Base-by-base conservation (phyloP, 1,140 invertebrate genomes). In the Phymastichus coffea region DNA sequence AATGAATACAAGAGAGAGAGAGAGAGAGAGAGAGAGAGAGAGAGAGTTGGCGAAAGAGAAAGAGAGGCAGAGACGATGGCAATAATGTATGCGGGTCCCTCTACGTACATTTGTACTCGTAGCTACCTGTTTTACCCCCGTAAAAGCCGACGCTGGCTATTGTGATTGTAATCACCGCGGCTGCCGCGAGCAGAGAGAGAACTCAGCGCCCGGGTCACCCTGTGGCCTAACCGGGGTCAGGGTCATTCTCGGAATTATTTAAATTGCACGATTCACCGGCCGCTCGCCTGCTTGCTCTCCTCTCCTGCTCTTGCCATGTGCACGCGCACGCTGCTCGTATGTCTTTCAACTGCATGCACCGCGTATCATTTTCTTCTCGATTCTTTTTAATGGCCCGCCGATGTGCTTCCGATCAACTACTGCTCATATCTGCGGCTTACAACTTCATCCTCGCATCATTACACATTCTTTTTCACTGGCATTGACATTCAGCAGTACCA, bases 91-190 rank as follows among this genome's bases (percentile, higher is more conserved):
- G 57, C 52, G 38, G 52, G 17, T n/a, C 57, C 23, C 35, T 60
- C 47, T 51, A 40, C 41, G 33, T 52, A 61, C 61, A 62, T 61
- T 54, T 64, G 40, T 53, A 66, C 48, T 48, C 63, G 33, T 53
- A 53, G 69, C 70, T 72, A 72, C 69, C 70, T 72, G 70, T 72
- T 68, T 72, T 71, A 71, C 69, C 70, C 68, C 66, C 52, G 64
- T 43, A 70, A 66, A 72, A 69, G 63, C 63, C 63, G 55, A 14
- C 60, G 40, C 17, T 55, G 30, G 54, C 63, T 69, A 71, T 71
- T 72, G 70, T 72, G 69, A 72, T 71, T 72, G 58, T 66, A 71
- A 72, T 71, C 69, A 58, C 57, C 65, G 67, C 41, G 28, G n/a
- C n/a, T n/a, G 48, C 55, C n/a, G n/a, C n/a, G n/a, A n/a, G n/a